Evolutionary conservation across 2,797 vertebrate species (phyloP), one percentile per base, ranked within the genome.

Genomic region (Rhynchonycteris naso): DNA sequence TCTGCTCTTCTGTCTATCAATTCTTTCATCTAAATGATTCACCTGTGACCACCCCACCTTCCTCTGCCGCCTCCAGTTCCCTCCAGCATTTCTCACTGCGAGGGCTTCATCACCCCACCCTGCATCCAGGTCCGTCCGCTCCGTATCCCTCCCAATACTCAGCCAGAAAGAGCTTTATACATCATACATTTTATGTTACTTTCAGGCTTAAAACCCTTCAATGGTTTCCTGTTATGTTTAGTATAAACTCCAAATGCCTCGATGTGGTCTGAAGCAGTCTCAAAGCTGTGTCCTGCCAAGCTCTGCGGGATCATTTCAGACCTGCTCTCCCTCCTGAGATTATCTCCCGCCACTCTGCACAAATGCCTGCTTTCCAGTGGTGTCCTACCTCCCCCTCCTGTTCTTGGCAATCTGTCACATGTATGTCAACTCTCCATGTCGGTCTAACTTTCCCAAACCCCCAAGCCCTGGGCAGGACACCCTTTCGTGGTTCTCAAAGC

Each of bases 371-470:
- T 24, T 63, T 61, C 50, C 56, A 15, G 0, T 0, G 12, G 18
- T 1, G 3, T 4, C 4, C 10, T 2, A 11, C 9, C 30, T 65
- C 10, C n/a, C 24, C n/a, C 16, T n/a, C 54, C 52, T 47, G n/a
- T n/a, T n/a, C n/a, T n/a, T 16, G 52, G 10, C 5, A 28, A 1
- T 1, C 18, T 26, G 11, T 50, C 15, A 1, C 4, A 1, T 28
- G 14, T 28, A 50, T 21, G 14, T 59, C 19, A 43, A 4, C 58
- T 79, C n/a, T 91, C 58, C 63, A 26, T 1, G 12, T 69, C 50
- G 33, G 13, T 13, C 18, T 19, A 0, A 3, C 54, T 47, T 59
- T 76, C 28, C 4, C 1, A 0, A 21, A 22, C 7, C 24, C 33
- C 52, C 15, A 35, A 61, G 18, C 7, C 35, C 13, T 63, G 65